Percentiles rank a stretch among this genome's conserved stretches.
Conservation (phyloP, 2,113 vertebrate species). For the Saimiri boliviensis region DNA sequence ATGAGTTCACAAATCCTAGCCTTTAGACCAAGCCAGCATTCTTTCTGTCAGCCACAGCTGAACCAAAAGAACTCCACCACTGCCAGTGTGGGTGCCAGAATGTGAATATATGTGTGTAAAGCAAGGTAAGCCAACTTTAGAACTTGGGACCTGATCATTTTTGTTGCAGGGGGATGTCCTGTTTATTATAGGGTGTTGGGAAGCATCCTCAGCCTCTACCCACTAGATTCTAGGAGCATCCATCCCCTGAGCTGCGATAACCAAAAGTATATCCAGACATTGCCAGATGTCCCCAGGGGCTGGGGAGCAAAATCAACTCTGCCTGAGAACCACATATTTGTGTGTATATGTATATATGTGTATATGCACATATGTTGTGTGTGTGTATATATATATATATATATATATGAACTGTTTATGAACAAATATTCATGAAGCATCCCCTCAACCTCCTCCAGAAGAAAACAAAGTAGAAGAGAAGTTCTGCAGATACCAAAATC, state of each 20-base stretch:
- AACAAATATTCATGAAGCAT: neutral
- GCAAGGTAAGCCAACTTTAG: neutral
- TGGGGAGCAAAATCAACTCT: neutral
- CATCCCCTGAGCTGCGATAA: neutral
- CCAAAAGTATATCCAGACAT: neutral
- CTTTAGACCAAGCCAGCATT: neutral
- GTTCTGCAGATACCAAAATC: neutral
- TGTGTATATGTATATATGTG: no score
- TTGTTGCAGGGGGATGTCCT: neutral
- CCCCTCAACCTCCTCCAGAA: neutral
- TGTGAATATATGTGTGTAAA: neutral
- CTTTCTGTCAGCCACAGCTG: neutral
- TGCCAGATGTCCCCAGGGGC: neutral
- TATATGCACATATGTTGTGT: neutral
- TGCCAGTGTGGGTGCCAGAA: neutral
- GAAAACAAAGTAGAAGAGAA: neutral
- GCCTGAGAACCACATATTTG: neutral
- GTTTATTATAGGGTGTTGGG: neutral
- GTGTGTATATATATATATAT: neutral
- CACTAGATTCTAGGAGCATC: neutral
- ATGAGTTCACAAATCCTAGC: neutral
- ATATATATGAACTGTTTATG: neutral
- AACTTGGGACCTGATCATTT: neutral
- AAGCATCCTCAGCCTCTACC: neutral
- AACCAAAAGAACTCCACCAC: neutral